These are phyloP conservation scores for Kryptopterus vitreolus DNA, from an alignment of 2,797 vertebrate genomes.

Conservation along the genomic window DNA sequence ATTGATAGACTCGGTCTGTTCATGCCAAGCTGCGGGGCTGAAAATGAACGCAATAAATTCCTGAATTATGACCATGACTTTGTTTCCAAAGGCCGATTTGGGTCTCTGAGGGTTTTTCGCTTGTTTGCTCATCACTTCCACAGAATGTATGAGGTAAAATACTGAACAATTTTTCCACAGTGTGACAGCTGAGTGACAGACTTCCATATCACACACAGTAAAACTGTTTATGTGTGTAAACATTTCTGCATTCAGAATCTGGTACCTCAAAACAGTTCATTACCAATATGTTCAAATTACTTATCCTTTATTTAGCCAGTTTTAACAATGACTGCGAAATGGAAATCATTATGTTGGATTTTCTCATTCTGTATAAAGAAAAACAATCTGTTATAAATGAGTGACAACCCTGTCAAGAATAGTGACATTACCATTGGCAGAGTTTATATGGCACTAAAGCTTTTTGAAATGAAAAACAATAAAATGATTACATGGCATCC, in stretches of 20 bases:
- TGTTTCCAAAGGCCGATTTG: conserved; percentile 27
- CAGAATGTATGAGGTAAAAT: not conserved
- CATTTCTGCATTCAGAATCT: conserved; percentile 29
- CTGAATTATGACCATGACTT: conserved; percentile 46
- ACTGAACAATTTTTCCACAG: conserved; percentile 31
- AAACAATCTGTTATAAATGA: not conserved
- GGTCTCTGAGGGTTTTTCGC: conserved; percentile 20
- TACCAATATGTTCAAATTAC: not conserved
- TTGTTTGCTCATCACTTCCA: conserved; percentile 41
- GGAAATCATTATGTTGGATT: not conserved
- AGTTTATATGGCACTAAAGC: not conserved
- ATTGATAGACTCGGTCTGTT: conserved; percentile 39
- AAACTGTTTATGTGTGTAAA: conserved; percentile 29
- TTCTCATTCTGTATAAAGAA: not conserved
- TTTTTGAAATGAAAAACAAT: not conserved
- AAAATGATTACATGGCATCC: not conserved
- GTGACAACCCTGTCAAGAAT: not conserved
- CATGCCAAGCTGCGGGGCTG: conserved; percentile 34
- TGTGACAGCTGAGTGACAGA: conserved; percentile 31
- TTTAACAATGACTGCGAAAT: not conserved
- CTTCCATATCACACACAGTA: conserved; percentile 46
- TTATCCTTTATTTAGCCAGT: not conserved
- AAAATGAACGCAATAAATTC: conserved; percentile 42
- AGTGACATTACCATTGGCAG: not conserved
- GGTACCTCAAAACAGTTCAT: not conserved